These are phyloP conservation scores for Cricetomys ansorgei DNA, from an alignment of 2,113 vertebrate genomes.

Conservation along the genomic window DNA sequence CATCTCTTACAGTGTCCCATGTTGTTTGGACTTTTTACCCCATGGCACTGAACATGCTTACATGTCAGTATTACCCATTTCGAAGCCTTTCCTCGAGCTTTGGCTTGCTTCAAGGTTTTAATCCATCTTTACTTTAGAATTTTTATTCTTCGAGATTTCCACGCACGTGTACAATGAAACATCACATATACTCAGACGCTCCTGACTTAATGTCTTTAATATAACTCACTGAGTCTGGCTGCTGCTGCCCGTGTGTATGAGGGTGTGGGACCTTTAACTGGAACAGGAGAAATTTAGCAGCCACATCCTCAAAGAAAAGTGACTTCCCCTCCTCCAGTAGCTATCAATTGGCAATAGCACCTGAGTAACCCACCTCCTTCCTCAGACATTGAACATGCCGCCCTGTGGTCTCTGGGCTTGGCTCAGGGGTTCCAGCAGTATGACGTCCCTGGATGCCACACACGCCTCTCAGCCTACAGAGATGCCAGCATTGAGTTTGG, in stretches of 20 bases:
- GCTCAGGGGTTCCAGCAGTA: not conserved
- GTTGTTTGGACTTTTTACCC: not conserved
- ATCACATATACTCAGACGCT: no score
- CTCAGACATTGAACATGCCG: not conserved
- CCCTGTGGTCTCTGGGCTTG: not conserved
- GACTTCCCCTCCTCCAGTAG: not conserved
- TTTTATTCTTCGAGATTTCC: not conserved
- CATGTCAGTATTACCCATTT: not conserved
- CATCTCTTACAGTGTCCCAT: not conserved
- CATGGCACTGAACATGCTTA: not conserved
- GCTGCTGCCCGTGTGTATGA: no score
- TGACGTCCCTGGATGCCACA: fast-evolving
- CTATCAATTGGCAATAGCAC: not conserved
- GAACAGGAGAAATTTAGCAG: no score
- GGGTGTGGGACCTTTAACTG: not conserved
- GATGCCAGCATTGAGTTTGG: no score
- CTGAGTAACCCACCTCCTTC: not conserved
- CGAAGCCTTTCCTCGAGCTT: not conserved
- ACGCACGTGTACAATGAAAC: not conserved
- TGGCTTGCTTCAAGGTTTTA: not conserved
- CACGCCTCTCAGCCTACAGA: no score
- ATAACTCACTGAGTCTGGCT: not conserved
- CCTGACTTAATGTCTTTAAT: not conserved
- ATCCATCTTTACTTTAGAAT: not conserved
- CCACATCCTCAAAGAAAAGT: not conserved